These are phyloP conservation scores for Hirundo rustica DNA, from an alignment of 2,797 vertebrate genomes.

Conservation along the genomic window DNA sequence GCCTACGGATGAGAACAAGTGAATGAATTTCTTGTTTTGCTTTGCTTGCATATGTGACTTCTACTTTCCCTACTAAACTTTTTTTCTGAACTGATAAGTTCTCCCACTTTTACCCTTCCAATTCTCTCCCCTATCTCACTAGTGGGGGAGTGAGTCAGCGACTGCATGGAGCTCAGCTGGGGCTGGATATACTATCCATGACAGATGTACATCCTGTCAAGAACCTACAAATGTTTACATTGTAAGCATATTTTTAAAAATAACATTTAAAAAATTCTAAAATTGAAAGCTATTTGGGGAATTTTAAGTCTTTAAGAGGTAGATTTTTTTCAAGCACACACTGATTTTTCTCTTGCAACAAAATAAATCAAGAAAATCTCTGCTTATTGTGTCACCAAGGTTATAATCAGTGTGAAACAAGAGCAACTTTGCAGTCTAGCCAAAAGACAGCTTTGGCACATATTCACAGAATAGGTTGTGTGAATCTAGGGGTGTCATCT, in stretches of 20 bases:
- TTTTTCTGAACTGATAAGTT: not conserved
- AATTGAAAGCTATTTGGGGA: not conserved
- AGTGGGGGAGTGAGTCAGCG: fast-evolving
- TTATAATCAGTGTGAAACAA: not conserved
- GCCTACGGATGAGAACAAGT: not conserved
- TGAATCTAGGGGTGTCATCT: not conserved
- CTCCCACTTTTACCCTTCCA: not conserved
- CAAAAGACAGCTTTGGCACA: not conserved
- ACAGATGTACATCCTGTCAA: not conserved
- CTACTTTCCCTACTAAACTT: not conserved
- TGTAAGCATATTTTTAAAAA: not conserved
- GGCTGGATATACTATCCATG: fast-evolving
- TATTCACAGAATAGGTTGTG: not conserved
- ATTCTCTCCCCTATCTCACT: fast-evolving
- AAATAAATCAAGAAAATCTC: not conserved
- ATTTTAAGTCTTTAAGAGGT: not conserved
- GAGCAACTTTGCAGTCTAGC: not conserved
- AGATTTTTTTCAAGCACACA: not conserved
- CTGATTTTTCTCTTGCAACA: not conserved
- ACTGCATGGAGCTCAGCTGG: not conserved
- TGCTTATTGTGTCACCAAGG: not conserved
- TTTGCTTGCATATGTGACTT: not conserved
- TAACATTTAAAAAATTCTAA: not conserved
- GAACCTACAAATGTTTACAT: not conserved
- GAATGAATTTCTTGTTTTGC: not conserved